A percentile compares a stretch with the other conserved stretches of the same genome.
Evolutionary conservation across 2,888 invertebrate genomes (phyloP).

Genomic region (Balanococcus diminutus): DNA sequence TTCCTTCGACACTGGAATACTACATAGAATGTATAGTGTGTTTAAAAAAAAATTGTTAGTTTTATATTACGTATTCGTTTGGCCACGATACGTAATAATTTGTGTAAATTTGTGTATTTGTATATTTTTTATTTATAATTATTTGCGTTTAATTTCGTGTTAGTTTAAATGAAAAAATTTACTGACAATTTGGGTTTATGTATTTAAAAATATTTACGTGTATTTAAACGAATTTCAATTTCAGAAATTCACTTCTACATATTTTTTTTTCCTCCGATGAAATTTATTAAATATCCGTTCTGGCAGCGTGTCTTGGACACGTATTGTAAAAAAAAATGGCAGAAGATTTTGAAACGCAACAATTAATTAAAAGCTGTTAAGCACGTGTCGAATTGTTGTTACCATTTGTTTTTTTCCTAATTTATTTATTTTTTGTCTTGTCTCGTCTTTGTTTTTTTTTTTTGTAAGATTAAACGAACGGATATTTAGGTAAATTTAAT

Average conservation of each 20-base stretch:
- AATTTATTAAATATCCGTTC: constrained; percentile 32
- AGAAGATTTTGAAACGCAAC: not conserved
- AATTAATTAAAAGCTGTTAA: not conserved
- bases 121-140: constrained; percentile 1
- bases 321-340: not conserved
- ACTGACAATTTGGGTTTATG: not conserved
- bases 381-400: constrained; percentile 7
- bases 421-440: too few species aligned
- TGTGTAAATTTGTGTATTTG: constrained; percentile 24
- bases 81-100: not conserved
- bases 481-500: constrained; percentile 18
- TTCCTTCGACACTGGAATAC: not conserved
- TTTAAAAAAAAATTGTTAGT: not conserved
- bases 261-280: not conserved
- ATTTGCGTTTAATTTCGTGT: constrained; percentile 10
- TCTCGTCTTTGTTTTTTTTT: not conserved
- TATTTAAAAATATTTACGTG: constrained; percentile 34
- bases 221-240: not conserved
- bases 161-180: constrained; percentile 32
- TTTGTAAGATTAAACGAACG: not conserved
- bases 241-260: not conserved
- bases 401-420: constrained; percentile 12
- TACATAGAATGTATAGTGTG: not conserved
- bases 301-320: not conserved
- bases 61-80: not conserved